These are phyloP conservation scores for Cinclus cinclus DNA, from an alignment of 2,113 vertebrate species.

Conservation along the genomic window DNA sequence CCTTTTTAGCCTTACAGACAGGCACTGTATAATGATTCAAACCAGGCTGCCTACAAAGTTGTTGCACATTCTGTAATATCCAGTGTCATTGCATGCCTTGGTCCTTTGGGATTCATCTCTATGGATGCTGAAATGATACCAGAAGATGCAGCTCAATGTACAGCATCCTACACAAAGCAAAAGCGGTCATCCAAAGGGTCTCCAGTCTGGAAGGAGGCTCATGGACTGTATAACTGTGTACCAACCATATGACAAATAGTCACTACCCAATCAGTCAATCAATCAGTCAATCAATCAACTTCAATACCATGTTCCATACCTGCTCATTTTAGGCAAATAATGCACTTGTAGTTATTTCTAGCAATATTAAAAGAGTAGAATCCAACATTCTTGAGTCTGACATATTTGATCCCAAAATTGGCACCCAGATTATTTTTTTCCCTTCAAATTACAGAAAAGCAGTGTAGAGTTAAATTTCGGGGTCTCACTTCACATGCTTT, in stretches of 20 bases:
- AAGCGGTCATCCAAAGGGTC: neutral
- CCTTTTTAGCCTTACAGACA: neutral
- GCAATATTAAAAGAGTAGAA: neutral
- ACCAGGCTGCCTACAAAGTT: neutral
- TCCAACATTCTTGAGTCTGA: neutral
- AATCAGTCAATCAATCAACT: neutral
- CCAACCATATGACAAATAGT: neutral
- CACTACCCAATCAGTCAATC: neutral
- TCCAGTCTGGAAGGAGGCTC: neutral
- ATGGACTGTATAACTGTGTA: neutral
- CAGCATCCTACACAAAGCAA: neutral
- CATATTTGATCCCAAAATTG: neutral
- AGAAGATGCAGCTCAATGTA: neutral
- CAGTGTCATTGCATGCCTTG: accelerated
- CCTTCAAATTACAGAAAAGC: neutral
- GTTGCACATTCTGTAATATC: neutral
- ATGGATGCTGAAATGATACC: neutral
- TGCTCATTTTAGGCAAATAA: neutral
- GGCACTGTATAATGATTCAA: neutral
- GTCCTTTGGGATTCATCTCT: neutral
- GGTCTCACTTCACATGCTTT: neutral
- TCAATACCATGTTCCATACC: neutral
- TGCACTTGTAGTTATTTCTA: neutral
- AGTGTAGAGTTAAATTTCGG: accelerated
- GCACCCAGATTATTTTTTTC: neutral